Conservation (phyloP, 1,140 invertebrate genomes). For the Leptopilina clavipes region DNA sequence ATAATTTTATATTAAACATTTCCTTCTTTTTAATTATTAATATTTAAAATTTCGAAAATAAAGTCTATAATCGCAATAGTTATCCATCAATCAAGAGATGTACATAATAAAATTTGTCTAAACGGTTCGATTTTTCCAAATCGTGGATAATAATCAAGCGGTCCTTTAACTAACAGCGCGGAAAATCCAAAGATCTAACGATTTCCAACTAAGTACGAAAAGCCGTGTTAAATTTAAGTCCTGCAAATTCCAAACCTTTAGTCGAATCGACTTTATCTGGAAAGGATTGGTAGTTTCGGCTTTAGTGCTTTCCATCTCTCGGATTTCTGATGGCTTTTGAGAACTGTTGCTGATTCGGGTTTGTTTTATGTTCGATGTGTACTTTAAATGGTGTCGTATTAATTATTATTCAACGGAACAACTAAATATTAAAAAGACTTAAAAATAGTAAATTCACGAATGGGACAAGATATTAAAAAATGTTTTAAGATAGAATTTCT, state of each 20-base stretch:
- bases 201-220: slow-evolving; percentile 5
- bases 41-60: too few species aligned
- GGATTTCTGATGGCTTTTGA: slow-evolving; percentile 16
- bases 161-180: not conserved
- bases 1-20: too few species aligned
- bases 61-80: too few species aligned
- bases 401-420: too few species aligned
- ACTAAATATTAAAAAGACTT: too few species aligned
- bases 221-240: not conserved
- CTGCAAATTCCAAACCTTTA: slow-evolving; percentile 1
- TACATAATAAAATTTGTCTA: not conserved
- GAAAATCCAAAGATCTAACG: slow-evolving; percentile 19
- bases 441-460: too few species aligned
- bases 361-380: not conserved
- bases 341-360: not conserved
- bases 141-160: slow-evolving; percentile 19
- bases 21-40: too few species aligned
- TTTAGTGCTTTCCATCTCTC: slow-evolving; percentile 18
- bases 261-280: not conserved
- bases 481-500: too few species aligned
- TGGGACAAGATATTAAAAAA: too few species aligned
- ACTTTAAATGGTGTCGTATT: too few species aligned
- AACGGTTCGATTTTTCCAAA: not conserved
- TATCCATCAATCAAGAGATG: too few species aligned
- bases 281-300: not conserved